A percentile compares a stretch with the other conserved stretches of the same genome.
These are phyloP conservation scores for Rutpela maculata DNA, from an alignment of 2,888 invertebrate genomes.

Conservation along the genomic window DNA sequence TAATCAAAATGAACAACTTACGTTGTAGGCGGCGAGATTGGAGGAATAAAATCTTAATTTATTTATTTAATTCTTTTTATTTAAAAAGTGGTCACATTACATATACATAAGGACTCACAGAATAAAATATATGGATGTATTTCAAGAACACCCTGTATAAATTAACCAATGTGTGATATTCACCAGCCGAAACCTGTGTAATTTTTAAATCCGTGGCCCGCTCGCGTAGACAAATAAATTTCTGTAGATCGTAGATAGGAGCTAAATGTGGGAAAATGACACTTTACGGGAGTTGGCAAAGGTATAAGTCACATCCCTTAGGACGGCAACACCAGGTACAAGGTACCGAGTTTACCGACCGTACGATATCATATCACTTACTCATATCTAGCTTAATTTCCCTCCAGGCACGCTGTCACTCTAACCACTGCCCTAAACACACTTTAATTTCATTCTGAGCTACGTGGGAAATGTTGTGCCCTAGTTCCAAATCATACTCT, in stretches of 20 bases:
- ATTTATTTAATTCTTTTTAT: too few relatives aligned
- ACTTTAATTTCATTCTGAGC: constrained; percentile 61
- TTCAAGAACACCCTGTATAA: too few relatives aligned
- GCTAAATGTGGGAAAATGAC: constrained; percentile 18
- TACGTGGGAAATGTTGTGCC: constrained; percentile 26
- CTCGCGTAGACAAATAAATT: neutral
- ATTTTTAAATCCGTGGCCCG: too few relatives aligned
- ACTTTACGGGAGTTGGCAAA: constrained; percentile 7
- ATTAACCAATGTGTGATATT: too few relatives aligned
- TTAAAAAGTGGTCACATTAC: too few relatives aligned
- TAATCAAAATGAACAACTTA: too few relatives aligned
- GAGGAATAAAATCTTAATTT: too few relatives aligned
- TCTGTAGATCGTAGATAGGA: constrained; percentile 7
- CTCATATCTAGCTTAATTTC: constrained; percentile 67
- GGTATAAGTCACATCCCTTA: constrained; percentile 38
- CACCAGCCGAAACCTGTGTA: too few relatives aligned
- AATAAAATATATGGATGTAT: too few relatives aligned
- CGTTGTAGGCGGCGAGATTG: too few relatives aligned
- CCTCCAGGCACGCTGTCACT: constrained; percentile 65
- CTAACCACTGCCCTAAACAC: constrained; percentile 61
- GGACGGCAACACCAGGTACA: constrained; percentile 57
- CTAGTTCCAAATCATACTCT: constrained; percentile 25
- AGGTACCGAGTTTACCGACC: constrained; percentile 54
- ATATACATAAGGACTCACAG: too few relatives aligned
- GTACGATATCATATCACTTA: constrained; percentile 63